Conservation (phyloP, 2,888 invertebrate species). For the Trypoxylon attenuatum region DNA sequence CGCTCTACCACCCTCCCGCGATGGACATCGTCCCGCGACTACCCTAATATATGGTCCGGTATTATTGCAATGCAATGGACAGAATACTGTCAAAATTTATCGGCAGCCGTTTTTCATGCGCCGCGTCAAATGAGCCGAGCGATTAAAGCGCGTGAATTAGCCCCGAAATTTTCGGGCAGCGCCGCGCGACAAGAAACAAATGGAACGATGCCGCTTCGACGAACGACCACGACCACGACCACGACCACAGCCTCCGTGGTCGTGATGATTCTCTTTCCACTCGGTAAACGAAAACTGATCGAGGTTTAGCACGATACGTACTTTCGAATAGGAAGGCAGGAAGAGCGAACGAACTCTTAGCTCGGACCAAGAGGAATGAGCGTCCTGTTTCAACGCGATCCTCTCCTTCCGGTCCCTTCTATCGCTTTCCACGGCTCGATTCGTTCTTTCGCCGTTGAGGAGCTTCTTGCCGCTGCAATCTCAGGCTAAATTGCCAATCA, state of each 20-base stretch:
- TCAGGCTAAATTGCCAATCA: conserved; percentile 72
- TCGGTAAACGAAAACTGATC: too few relatives aligned
- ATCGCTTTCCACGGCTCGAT: conserved; percentile 3
- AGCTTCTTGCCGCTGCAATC: conserved; percentile 64
- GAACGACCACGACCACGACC: conserved; percentile 27
- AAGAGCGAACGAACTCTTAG: too few relatives aligned
- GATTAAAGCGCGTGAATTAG: conserved; percentile 73
- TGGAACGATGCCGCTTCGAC: conserved; percentile 32
- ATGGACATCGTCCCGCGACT: conserved; percentile 59
- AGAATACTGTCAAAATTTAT: conserved; percentile 75
- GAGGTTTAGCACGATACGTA: too few relatives aligned
- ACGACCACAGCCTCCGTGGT: too few relatives aligned
- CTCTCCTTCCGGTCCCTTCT: too few relatives aligned
- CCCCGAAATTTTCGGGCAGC: conserved; percentile 62
- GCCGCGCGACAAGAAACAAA: conserved; percentile 50
- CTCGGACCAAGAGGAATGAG: too few relatives aligned
- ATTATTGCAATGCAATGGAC: conserved; percentile 75
- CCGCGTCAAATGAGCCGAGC: conserved; percentile 72
- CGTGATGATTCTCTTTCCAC: too few relatives aligned
- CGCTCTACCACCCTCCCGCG: too few relatives aligned
- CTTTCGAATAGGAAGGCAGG: too few relatives aligned
- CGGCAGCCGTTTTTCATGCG: conserved; percentile 74
- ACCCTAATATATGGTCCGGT: conserved; percentile 74
- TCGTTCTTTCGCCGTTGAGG: conserved; percentile 41
- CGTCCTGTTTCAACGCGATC: too few relatives aligned